These are phyloP conservation scores for Pangasius sanitwongsei DNA, from an alignment of 2,797 vertebrate genomes.

Conservation along the genomic window DNA sequence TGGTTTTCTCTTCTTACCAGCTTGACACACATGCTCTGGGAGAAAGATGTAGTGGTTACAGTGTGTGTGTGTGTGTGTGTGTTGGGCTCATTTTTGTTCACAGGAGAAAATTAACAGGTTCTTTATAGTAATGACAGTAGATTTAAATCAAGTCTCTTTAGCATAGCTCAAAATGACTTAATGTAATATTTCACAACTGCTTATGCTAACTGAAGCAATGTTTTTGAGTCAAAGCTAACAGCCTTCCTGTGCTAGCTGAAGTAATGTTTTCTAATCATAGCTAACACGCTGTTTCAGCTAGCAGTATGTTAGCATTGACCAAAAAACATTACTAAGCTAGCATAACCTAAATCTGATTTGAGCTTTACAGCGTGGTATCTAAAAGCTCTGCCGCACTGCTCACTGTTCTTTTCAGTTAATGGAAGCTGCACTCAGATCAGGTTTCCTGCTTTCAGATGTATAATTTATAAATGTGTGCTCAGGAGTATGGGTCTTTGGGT, in stretches of 20 bases:
- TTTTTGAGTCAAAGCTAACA: not conserved
- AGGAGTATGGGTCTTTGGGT: not conserved
- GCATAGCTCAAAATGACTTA: not conserved
- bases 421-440: slow-evolving; percentile 20
- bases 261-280: not conserved
- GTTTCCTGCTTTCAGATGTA: slow-evolving; percentile 8
- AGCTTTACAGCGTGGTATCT: not conserved
- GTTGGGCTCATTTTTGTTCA: not conserved
- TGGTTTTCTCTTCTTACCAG: not conserved
- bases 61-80: not conserved
- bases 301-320: not conserved
- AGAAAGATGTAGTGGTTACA: not conserved
- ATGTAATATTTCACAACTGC: not conserved
- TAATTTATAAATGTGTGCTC: slow-evolving; percentile 4
- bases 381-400: not conserved
- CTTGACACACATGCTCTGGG: not conserved
- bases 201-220: not conserved
- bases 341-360: not conserved
- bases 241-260: not conserved
- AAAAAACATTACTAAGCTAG: too few relatives aligned
- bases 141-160: not conserved
- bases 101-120: not conserved
- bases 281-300: not conserved
- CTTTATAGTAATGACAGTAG: not conserved
- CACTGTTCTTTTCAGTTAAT: not conserved